Percentiles rank a stretch among this genome's conserved stretches.
phyloP scores from a whole-genome alignment of 2,888 invertebrate species.

The Sialis fuliginosa region DNA sequence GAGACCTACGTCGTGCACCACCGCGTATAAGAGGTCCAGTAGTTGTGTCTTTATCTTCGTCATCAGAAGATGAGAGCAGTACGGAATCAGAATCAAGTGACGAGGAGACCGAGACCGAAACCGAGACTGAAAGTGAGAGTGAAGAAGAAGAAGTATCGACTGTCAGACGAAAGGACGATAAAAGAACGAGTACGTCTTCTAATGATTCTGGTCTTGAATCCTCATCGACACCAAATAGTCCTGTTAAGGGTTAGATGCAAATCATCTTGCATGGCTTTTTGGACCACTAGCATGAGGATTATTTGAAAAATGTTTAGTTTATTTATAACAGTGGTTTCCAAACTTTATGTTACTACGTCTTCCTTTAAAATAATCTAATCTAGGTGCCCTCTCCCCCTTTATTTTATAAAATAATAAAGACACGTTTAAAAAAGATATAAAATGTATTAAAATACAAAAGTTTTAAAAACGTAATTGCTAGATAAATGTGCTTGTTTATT shows the following conservation, averaged over 20 bases:
- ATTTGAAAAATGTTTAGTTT: too few relatives aligned
- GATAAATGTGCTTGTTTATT: too few relatives aligned
- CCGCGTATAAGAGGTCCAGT: background rate
- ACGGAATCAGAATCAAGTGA: conserved; percentile 18
- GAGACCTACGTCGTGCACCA: conserved; percentile 3
- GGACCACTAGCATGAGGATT: too few relatives aligned
- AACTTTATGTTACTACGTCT: too few relatives aligned
- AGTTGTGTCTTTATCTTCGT: conserved; percentile 16
- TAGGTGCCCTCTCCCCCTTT: too few relatives aligned
- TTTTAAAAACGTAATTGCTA: too few relatives aligned
- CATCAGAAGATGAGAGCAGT: conserved; percentile 15
- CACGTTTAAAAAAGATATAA: too few relatives aligned
- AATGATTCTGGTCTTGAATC: conserved; percentile 71
- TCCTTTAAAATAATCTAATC: too few relatives aligned
- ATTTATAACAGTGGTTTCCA: too few relatives aligned
- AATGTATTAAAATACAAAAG: too few relatives aligned
- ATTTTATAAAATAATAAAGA: too few relatives aligned
- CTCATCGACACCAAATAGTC: conserved; percentile 46
- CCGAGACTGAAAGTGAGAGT: conserved; percentile 20
- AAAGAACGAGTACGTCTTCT: conserved; percentile 55
- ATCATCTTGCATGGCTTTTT: too few relatives aligned
- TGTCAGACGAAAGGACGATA: conserved; percentile 17
- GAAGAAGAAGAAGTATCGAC: conserved; percentile 29
- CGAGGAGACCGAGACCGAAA: conserved; percentile 15
- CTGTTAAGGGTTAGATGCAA: conserved; percentile 38